A percentile compares a stretch with the other conserved stretches of the same genome.
phyloP scores from a whole-genome alignment of 2,113 vertebrate species.

The Talpa occidentalis region DNA sequence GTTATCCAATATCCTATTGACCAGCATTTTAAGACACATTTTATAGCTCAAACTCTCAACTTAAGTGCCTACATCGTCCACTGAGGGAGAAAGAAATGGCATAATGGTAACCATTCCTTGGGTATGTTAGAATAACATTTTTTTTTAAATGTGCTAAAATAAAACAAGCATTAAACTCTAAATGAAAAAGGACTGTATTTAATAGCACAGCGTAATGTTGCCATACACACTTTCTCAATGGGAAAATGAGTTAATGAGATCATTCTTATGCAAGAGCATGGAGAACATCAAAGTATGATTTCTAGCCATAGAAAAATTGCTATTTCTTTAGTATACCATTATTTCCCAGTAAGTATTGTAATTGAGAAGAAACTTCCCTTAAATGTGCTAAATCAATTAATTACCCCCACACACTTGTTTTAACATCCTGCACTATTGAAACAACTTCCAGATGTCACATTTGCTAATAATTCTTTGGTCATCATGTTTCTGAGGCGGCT shows the following conservation, averaged over 20 bases:
- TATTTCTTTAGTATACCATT: constrained; percentile 64
- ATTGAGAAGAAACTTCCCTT: constrained; percentile 78
- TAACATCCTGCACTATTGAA: constrained; percentile 74
- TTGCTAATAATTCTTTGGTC: constrained; percentile 65
- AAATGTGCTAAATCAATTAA: constrained; percentile 84
- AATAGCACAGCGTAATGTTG: constrained; percentile 65
- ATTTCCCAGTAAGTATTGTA: constrained; percentile 76
- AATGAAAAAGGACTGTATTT: constrained; percentile 62
- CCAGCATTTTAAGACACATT: constrained; percentile 71
- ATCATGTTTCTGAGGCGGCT: constrained; percentile 27
- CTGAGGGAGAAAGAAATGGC: constrained; percentile 63
- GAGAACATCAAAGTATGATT: constrained; percentile 62
- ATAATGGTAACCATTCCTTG: constrained; percentile 60
- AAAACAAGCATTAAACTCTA: constrained; percentile 69
- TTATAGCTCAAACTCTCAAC: constrained; percentile 68
- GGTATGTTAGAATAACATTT: constrained; percentile 70
- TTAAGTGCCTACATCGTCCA: constrained; percentile 54
- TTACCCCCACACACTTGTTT: constrained; percentile 71
- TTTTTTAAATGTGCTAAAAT: constrained; percentile 66
- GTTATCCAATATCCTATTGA: constrained; percentile 78
- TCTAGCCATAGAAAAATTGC: constrained; percentile 35
- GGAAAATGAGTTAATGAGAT: constrained; percentile 73
- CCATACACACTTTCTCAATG: constrained; percentile 74
- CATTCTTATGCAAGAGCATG: constrained; percentile 68
- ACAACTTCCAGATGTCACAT: constrained; percentile 81